Conservation (phyloP, 2,888 invertebrate genomes). For the Drosophila nigricruria region DNA sequence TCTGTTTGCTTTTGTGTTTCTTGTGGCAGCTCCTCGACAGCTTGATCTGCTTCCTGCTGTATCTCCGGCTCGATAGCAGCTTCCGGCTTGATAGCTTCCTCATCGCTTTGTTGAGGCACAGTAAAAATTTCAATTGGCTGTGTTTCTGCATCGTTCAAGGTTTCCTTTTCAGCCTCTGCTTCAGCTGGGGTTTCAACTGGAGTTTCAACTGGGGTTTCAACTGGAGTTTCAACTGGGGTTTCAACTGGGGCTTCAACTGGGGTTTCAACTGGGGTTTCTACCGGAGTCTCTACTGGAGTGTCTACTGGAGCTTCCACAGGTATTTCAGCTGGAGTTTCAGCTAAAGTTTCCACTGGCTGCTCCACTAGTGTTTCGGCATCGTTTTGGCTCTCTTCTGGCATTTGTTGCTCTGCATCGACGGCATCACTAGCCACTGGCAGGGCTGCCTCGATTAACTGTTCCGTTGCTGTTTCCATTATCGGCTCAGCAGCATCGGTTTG, state of each 20-base stretch:
- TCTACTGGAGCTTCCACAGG: neutral
- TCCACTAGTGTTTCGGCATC: conserved; percentile 1
- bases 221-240: neutral
- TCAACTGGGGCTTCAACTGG: neutral
- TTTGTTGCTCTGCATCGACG: neutral
- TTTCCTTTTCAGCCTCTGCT: conserved; percentile 5
- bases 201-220: neutral
- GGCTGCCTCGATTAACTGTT: conserved; percentile 19
- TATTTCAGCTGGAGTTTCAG: neutral
- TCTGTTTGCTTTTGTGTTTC: conserved; percentile 13
- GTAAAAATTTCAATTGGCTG: conserved; percentile 6
- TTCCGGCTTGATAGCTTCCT: conserved; percentile 1
- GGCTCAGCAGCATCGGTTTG: conserved; percentile 18
- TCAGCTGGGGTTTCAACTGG: neutral
- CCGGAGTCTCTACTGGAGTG: neutral
- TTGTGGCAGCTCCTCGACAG: neutral
- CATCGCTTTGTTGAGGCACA: conserved; percentile 8
- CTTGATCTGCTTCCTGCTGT: neutral
- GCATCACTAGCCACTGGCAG: conserved; percentile 12
- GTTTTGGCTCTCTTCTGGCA: conserved; percentile 8
- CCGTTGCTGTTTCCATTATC: conserved; percentile 31
- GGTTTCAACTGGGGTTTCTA: neutral
- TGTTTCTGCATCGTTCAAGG: neutral
- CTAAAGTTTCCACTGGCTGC: neutral
- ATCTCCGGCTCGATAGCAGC: conserved; percentile 2